Evolutionary conservation across 2,888 invertebrate genomes (phyloP), one percentile per base, ranked within the genome.

Genomic region (Drosophila barbarae): DNA sequence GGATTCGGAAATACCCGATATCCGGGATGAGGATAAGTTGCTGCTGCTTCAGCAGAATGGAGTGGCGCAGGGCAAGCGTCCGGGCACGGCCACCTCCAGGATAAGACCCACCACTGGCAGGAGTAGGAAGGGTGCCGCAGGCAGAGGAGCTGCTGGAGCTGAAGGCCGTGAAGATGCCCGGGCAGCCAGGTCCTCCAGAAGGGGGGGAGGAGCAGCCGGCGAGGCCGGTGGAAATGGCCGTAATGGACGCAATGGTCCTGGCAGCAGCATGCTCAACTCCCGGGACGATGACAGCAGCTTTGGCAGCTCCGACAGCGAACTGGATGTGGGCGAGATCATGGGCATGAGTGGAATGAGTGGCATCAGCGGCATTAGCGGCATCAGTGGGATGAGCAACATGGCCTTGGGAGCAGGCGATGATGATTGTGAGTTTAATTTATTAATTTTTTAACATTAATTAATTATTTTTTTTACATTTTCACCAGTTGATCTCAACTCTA

Each of bases 31-130:
- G 55, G 88, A 89, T 46, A 47, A 84, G 12, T 5, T 42, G 42
- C 66, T 85, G 50, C 13, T 80, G 58, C 71, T 74, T 21, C 73
- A 61, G 58, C 63, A 82, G 34, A 52, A 73, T 68, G 26, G 61
- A 58, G 34, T 57, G 28, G n/a, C 30, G 5, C 52, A 49, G 30
- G 71, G 61, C n/a, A 85, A 79, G 39, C 81, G 85, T 1, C 86
- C 86, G 0, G 75, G 81, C 0, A 87, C 85, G 5, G 80, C 86
- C 5, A 85, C 83, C 2, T 79, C 84, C 8, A 81, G 88, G 23
- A 72, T 84, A n/a, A 86, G 89, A 4, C 89, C 88, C 13, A 87
- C 87, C n/a, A 89, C 89, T 0, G 89, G 88, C 6, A 85, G 88
- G n/a, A 87, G 80, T 44, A 81, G 87, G 0, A 87, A 84, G 30